Percentiles rank a stretch among this genome's conserved stretches.
These are phyloP conservation scores for Brachionus manjavacas DNA, from an alignment of 1,140 invertebrate genomes.

Conservation along the genomic window DNA sequence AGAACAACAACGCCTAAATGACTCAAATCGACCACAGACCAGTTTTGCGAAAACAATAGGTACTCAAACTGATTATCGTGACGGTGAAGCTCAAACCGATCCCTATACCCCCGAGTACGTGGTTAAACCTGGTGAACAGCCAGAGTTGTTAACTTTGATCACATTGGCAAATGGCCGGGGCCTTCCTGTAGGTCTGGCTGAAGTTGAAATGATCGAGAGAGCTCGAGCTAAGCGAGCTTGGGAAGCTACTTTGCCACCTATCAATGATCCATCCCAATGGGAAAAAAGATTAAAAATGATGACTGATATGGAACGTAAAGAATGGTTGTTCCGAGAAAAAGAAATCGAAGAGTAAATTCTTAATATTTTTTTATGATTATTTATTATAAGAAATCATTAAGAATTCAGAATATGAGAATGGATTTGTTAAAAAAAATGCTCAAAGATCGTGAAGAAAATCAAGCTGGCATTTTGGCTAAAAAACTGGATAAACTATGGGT, in stretches of 20 bases:
- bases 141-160: conserved; percentile 64
- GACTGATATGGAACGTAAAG: conserved; percentile 63
- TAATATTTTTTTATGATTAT: not conserved
- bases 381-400: conserved; percentile 38
- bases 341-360: conserved; percentile 58
- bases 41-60: conserved; percentile 55
- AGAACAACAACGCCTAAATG: conserved; percentile 35
- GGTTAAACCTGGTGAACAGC: conserved; percentile 59
- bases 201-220: conserved; percentile 49
- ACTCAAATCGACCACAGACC: conserved; percentile 51
- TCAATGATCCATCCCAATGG: conserved; percentile 59
- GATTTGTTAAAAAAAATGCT: conserved; percentile 55
- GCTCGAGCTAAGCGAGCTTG: conserved; percentile 60
- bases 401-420: conserved; percentile 55
- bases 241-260: conserved; percentile 61
- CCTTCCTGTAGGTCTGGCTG: conserved; percentile 64
- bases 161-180: conserved; percentile 64
- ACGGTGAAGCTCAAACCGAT: conserved; percentile 70
- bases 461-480: conserved; percentile 55
- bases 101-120: conserved; percentile 69
- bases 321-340: conserved; percentile 66
- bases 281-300: conserved; percentile 61
- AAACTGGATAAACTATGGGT: conserved; percentile 55
- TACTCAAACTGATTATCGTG: conserved; percentile 69
- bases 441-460: conserved; percentile 56